A percentile compares a stretch with the other conserved stretches of the same genome.
Conservation (phyloP, 2,113 vertebrate species). For the Tachycineta bicolor region DNA sequence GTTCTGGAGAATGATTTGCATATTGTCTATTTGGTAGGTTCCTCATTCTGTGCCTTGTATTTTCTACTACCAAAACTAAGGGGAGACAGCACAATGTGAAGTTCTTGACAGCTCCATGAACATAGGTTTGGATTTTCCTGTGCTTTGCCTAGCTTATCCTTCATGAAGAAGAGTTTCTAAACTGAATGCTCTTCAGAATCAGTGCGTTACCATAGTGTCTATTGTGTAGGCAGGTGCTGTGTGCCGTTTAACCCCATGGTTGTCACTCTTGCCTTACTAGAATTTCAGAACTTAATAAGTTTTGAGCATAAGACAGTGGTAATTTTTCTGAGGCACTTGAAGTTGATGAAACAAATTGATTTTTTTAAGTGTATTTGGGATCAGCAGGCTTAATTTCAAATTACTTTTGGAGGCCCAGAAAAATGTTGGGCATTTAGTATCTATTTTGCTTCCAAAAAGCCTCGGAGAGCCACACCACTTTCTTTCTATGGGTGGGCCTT, state of each 20-base stretch:
- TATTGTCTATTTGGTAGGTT: constrained; percentile 91
- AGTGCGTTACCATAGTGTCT: not conserved
- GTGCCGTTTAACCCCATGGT: not conserved
- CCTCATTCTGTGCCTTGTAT: not conserved
- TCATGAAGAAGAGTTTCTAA: not conserved
- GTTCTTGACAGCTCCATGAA: not conserved
- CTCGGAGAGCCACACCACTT: not conserved
- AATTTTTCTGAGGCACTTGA: not conserved
- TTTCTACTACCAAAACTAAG: not conserved
- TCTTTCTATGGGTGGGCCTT: not conserved
- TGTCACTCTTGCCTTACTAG: not conserved
- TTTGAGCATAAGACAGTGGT: not conserved
- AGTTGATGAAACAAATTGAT: not conserved
- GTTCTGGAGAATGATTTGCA: constrained; percentile 97
- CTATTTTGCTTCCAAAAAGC: not conserved
- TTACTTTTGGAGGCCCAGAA: not conserved
- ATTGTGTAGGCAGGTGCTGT: not conserved
- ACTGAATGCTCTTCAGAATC: not conserved
- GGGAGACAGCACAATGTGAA: not conserved
- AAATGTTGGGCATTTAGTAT: not conserved
- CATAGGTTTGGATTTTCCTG: fast-evolving
- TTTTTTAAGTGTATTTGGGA: not conserved
- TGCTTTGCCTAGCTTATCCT: not conserved
- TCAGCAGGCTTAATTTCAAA: not conserved
- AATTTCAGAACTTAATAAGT: not conserved